phyloP scores from a whole-genome alignment of 2,888 invertebrate species.

The Eremobia ochroleuca region DNA sequence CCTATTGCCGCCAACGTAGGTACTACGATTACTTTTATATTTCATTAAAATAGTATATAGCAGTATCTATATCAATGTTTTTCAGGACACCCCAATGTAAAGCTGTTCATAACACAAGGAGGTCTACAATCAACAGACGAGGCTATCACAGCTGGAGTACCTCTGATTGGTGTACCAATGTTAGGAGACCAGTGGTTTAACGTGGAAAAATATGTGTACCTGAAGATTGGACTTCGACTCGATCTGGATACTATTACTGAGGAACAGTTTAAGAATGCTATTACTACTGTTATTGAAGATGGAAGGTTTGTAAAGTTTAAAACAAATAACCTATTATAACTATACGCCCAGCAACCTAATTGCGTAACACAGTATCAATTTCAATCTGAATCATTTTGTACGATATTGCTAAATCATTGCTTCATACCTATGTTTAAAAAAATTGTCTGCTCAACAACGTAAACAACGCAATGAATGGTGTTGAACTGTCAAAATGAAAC shows the following conservation, averaged over 20 bases:
- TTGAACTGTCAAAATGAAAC: no score
- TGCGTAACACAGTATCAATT: not conserved
- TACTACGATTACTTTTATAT: not conserved
- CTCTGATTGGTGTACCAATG: slow-evolving; percentile 83
- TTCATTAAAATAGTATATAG: not conserved
- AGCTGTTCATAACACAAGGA: slow-evolving; percentile 83
- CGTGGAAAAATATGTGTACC: slow-evolving; percentile 72
- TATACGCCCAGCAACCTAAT: not conserved
- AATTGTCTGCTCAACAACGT: no score
- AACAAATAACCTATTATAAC: not conserved
- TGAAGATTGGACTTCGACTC: slow-evolving; percentile 76
- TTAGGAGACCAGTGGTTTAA: slow-evolving; percentile 83
- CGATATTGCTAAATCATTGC: not conserved
- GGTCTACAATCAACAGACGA: slow-evolving; percentile 86
- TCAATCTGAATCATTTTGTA: not conserved
- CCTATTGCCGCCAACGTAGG: no score
- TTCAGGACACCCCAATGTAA: slow-evolving; percentile 84
- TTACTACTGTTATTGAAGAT: slow-evolving; percentile 68
- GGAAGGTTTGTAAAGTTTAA: slow-evolving; percentile 61
- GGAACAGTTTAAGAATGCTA: slow-evolving; percentile 68
- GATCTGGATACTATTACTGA: slow-evolving; percentile 74
- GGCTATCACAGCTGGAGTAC: slow-evolving; percentile 80
- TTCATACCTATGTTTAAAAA: not conserved
- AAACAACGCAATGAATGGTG: no score
- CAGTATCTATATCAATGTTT: not conserved